Base-by-base conservation (phyloP, 2,888 invertebrate genomes). In the Cephonodes hylas region DNA sequence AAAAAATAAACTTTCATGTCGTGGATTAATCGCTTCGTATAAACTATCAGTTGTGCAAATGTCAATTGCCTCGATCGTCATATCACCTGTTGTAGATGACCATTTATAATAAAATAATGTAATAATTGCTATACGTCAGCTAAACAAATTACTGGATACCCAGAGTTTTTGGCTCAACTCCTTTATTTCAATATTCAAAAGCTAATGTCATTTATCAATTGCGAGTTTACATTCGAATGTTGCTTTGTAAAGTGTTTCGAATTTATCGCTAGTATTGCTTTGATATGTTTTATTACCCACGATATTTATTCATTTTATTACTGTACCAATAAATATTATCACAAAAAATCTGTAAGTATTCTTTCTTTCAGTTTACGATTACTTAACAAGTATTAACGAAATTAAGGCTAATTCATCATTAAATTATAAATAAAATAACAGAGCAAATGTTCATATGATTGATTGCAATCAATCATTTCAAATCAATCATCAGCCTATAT, bases 91-190 rank as follows among this genome's bases (percentile, higher is more conserved):
- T 53, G 27, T 31, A 5, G 15, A 18, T 53, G 53, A 18, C 31
- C 53, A 53, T 53, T 53, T 53, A 53, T 53, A 53, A 53, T 53
- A 53, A 53, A 53, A 53, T 31, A 31, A 53, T 15, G 53, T 25
- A 31, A 53, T 53, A 53, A 53, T 53, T 31, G 18, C 53, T 18
- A 15, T 18, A 53, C 53, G 31, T 53, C 27, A 18, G 27, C 27
- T 53, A 53, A 18, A 18, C 31, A 31, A 53, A 53, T 53, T 53
- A 27, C 53, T 7, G 10, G 53, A 10, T 31, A 53, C 31, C 18
- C 53, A n/a, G 3, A 27, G 27, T 31, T 53, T 53, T 53, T 31
- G 53, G 10, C 31, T 53, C 15, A 10, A 18, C 31, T 53, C 10
- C 53, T 31, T 27, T 31, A 53, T 53, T 31, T 53, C 31, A 31